A percentile compares a stretch with the other conserved stretches of the same genome.
These are phyloP conservation scores for Dendrophyllia cribrosa DNA, from an alignment of 64 coral and sea anemone species.

Conservation along the genomic window DNA sequence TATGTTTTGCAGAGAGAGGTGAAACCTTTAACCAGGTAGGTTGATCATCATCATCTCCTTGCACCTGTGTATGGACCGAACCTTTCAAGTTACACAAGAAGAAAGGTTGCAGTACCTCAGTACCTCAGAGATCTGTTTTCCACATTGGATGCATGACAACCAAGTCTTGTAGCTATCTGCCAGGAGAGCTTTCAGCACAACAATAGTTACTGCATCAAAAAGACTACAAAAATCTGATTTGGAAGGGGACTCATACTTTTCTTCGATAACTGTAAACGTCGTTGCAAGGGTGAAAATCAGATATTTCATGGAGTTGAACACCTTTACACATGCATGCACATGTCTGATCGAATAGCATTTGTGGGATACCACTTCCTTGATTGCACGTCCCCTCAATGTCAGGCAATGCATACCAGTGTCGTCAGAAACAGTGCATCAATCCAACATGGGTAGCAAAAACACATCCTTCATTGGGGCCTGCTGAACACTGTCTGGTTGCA, in stretches of 20 bases:
- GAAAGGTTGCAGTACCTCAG: neutral
- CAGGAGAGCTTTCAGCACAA: neutral
- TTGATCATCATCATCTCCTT: neutral
- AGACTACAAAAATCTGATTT: neutral
- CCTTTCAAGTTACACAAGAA: neutral
- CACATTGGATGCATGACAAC: neutral
- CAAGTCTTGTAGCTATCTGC: neutral
- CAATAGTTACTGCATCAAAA: neutral
- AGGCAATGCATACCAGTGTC: neutral
- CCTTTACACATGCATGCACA: neutral
- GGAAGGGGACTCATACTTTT: neutral
- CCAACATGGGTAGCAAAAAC: neutral
- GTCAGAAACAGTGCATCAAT: neutral
- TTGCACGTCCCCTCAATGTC: neutral
- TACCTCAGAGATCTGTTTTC: neutral
- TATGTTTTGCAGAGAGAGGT: neutral
- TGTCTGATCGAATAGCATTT: neutral
- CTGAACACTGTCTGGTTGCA: neutral
- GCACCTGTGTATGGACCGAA: neutral
- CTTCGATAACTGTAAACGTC: neutral
- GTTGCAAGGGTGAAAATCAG: neutral
- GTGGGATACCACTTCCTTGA: neutral
- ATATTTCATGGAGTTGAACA: neutral
- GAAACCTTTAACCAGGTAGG: neutral
- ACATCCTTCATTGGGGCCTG: neutral